Conservation (phyloP, 1,140 invertebrate species). For the Marisa cornuarietis region DNA sequence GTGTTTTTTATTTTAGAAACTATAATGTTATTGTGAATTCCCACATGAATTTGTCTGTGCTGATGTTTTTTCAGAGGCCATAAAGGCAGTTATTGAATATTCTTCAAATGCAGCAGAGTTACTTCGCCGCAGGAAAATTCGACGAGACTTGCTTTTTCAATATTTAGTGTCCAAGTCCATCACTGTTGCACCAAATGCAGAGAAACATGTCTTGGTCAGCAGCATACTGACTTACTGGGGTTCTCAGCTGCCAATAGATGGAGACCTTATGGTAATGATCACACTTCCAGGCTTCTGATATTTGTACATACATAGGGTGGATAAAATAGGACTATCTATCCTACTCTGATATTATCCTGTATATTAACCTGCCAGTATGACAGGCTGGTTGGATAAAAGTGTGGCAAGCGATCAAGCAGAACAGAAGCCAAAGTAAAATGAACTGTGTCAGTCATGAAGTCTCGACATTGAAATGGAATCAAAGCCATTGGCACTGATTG, state of each 20-base stretch:
- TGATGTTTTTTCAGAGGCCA: constrained; percentile 44
- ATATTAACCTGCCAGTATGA: too few relatives aligned
- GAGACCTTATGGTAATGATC: background rate
- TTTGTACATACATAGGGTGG: background rate
- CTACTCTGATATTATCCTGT: too few relatives aligned
- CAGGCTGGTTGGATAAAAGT: too few relatives aligned
- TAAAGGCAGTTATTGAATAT: constrained; percentile 44
- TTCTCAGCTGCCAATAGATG: background rate
- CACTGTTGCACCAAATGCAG: constrained; percentile 26
- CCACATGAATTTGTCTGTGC: background rate
- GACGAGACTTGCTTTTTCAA: constrained; percentile 47
- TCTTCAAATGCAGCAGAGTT: constrained; percentile 38
- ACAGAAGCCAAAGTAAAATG: too few relatives aligned
- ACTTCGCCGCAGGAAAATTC: constrained; percentile 47
- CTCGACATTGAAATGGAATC: too few relatives aligned
- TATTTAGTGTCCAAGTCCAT: constrained; percentile 41
- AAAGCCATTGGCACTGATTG: too few relatives aligned
- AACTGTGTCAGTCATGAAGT: too few relatives aligned
- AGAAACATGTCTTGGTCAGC: constrained; percentile 31
- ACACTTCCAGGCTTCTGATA: background rate
- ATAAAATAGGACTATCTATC: too few relatives aligned
- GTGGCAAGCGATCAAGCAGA: too few relatives aligned
- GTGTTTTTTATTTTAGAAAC: too few relatives aligned
- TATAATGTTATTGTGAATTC: too few relatives aligned
- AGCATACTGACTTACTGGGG: constrained; percentile 37